Evolutionary conservation across 2,888 invertebrate species (phyloP).

Genomic region (Cosmopolites sordidus): DNA sequence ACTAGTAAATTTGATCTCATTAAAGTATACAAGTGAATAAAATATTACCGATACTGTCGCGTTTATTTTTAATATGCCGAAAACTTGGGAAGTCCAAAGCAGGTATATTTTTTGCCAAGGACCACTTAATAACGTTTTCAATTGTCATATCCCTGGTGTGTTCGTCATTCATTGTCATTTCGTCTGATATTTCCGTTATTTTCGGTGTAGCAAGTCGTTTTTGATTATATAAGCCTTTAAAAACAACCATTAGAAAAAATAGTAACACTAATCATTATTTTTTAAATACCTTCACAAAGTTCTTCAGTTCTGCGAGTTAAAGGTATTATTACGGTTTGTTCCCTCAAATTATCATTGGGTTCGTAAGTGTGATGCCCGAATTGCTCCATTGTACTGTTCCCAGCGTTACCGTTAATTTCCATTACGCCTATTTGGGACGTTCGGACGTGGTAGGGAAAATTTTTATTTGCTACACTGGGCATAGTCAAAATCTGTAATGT

Average conservation of each 20-base stretch:
- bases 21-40: too few species aligned
- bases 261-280: too few species aligned
- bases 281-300: slow-evolving; percentile 51
- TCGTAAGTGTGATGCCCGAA: slow-evolving; percentile 64
- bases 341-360: slow-evolving; percentile 47
- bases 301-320: slow-evolving; percentile 62
- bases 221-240: slow-evolving; percentile 40
- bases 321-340: slow-evolving; percentile 61
- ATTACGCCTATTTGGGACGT: slow-evolving; percentile 72
- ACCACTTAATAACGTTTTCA: slow-evolving; percentile 47
- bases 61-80: slow-evolving; percentile 21
- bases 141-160: slow-evolving; percentile 34
- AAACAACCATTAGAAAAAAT: too few species aligned
- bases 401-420: slow-evolving; percentile 53
- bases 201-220: slow-evolving; percentile 17
- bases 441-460: slow-evolving; percentile 83
- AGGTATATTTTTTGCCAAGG: slow-evolving; percentile 43
- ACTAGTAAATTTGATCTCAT: too few species aligned
- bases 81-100: slow-evolving; percentile 35
- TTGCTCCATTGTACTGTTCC: slow-evolving; percentile 53
- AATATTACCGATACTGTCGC: slow-evolving; percentile 31
- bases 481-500: slow-evolving; percentile 72
- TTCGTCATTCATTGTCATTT: slow-evolving; percentile 6
- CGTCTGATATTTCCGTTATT: slow-evolving; percentile 12
- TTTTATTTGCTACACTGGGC: slow-evolving; percentile 81